Percentiles rank a stretch among this genome's conserved stretches.
Evolutionary conservation across 2,797 vertebrate genomes (phyloP).

Genomic region (Pseudochirops cupreus): DNA sequence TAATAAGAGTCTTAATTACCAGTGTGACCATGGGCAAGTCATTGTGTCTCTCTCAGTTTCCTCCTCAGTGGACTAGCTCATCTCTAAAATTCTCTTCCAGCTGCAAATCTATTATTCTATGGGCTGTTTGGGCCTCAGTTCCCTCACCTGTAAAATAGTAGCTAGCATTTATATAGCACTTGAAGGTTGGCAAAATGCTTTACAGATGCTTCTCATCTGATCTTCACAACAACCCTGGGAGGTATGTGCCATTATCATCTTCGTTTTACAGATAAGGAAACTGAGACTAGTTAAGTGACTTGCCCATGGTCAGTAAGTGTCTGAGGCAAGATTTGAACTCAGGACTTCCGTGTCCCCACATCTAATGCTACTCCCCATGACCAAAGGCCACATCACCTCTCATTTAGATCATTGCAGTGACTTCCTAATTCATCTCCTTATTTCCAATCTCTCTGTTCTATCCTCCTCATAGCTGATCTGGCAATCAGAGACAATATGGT

Average conservation of each 20-base stretch:
- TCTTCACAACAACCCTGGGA: not conserved
- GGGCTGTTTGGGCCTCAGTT: not conserved
- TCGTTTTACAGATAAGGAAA: not conserved
- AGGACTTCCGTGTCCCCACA: not conserved
- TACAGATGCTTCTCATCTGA: not conserved
- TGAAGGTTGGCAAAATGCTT: not conserved
- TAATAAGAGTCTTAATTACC: not conserved
- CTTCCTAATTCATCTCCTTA: not conserved
- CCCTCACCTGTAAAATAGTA: not conserved
- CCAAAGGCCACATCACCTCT: not conserved
- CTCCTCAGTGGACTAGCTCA: not conserved
- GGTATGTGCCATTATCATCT: not conserved
- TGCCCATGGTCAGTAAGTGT: not conserved
- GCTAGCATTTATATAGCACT: not conserved
- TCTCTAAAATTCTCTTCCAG: not conserved
- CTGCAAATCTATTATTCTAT: not conserved
- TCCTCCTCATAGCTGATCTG: not conserved
- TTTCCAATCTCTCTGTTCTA: not conserved
- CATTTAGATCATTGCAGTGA: not conserved
- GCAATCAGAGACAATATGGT: not conserved
- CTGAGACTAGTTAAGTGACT: not conserved
- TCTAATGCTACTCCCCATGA: not conserved
- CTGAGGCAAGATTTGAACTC: not conserved
- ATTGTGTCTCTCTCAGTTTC: not conserved
- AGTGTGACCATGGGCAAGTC: not conserved